Conservation (phyloP, 2,113 vertebrate genomes). For the Coptodon rendalli region DNA sequence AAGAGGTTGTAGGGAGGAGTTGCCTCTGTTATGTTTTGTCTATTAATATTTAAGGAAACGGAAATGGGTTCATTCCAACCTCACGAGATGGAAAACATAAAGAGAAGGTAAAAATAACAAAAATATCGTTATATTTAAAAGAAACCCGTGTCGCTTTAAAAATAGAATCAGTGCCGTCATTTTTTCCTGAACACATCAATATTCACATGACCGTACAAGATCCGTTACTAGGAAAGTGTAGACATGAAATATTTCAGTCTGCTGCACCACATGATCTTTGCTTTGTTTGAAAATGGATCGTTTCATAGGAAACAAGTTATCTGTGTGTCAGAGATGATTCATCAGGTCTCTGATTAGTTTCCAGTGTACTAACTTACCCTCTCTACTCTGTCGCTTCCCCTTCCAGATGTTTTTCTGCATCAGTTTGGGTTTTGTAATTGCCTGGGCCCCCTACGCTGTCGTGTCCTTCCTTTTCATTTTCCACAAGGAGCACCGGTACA, state of each 20-base stretch:
- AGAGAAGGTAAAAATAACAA: not conserved
- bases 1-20: not conserved
- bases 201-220: not conserved
- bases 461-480: slow-evolving; percentile 70
- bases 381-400: not conserved
- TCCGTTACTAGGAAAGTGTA: not conserved
- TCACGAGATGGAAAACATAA: not conserved
- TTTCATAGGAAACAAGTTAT: not conserved
- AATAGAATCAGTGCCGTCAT: not conserved
- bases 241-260: not conserved
- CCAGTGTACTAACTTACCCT: not conserved
- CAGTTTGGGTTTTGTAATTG: slow-evolving; percentile 60
- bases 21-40: not conserved
- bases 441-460: slow-evolving; percentile 58
- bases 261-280: not conserved
- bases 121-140: not conserved
- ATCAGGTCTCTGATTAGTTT: not conserved
- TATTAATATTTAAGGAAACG: not conserved
- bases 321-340: not conserved
- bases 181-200: not conserved
- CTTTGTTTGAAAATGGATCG: not conserved
- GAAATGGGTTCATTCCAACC: not conserved
- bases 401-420: slow-evolving; percentile 71
- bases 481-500: slow-evolving; percentile 38
- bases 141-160: not conserved